Conservation (phyloP, 2,113 vertebrate genomes). For the Balaenoptera acutorostrata region DNA sequence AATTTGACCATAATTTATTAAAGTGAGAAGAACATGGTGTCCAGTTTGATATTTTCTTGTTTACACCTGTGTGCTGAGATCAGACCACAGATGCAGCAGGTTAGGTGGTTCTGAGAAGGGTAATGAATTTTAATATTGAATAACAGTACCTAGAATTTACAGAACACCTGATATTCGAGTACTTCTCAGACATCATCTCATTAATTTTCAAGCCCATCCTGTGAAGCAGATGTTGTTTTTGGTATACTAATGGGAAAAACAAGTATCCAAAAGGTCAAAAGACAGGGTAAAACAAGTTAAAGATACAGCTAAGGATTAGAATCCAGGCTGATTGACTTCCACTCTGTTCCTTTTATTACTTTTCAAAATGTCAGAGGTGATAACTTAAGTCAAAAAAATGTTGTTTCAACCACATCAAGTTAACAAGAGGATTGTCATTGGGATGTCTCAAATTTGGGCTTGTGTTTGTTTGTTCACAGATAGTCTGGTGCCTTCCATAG, state of each 20-base stretch:
- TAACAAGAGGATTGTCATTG: background rate
- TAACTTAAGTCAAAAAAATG: conserved; percentile 38
- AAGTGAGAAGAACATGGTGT: conserved; percentile 15
- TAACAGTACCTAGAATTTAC: conserved; percentile 69
- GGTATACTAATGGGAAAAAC: conserved; percentile 67
- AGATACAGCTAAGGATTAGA: conserved; percentile 61
- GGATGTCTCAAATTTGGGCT: background rate
- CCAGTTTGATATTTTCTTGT: conserved; percentile 49
- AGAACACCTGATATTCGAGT: conserved; percentile 70
- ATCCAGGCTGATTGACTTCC: conserved; percentile 36
- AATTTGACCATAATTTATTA: conserved; percentile 29
- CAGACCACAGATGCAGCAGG: conserved; percentile 44
- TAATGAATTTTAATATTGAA: conserved; percentile 67
- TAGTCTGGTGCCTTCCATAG: background rate
- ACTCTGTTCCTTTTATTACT: conserved; percentile 52
- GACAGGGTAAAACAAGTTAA: conserved; percentile 62
- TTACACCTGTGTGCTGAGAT: conserved; percentile 50
- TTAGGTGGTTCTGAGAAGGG: conserved; percentile 48
- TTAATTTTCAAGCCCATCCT: conserved; percentile 71
- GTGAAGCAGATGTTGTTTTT: conserved; percentile 76
- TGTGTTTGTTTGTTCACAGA: conserved; percentile 1
- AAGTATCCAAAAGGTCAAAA: conserved; percentile 70
- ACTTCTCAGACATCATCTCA: conserved; percentile 69
- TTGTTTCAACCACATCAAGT: conserved; percentile 30
- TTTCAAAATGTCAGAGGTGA: conserved; percentile 62